Percentiles rank a stretch among this genome's conserved stretches.
These are phyloP conservation scores for Popillia japonica DNA, from an alignment of 1,140 invertebrate genomes.

Conservation along the genomic window DNA sequence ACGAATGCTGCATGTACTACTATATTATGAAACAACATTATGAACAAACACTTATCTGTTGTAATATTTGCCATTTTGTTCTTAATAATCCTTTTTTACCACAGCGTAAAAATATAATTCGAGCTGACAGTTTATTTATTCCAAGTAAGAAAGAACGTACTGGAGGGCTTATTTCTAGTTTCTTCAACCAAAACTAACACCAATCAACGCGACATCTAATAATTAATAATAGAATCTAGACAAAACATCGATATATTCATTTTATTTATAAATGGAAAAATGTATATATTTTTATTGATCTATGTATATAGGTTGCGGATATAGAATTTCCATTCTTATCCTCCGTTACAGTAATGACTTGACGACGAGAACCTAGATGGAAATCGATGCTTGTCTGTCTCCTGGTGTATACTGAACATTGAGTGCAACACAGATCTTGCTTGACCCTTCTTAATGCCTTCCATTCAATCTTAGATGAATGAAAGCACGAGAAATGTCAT, in stretches of 20 bases:
- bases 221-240: no score
- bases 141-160: no score
- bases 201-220: no score
- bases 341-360: neutral
- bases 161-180: no score
- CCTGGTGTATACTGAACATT: neutral
- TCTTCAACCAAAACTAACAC: no score
- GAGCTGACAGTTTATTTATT: no score
- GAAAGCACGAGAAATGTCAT: neutral
- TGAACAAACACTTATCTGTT: no score
- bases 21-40: no score
- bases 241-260: neutral
- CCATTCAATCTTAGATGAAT: conserved; percentile 20
- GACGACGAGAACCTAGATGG: neutral
- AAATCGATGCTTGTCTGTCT: neutral
- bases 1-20: no score
- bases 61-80: no score
- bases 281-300: neutral
- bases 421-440: neutral
- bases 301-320: neutral
- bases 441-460: conserved; percentile 21
- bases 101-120: no score
- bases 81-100: no score
- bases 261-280: neutral
- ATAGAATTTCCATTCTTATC: neutral